Conservation (phyloP, 2,113 vertebrate species). For the Camelus bactrianus region DNA sequence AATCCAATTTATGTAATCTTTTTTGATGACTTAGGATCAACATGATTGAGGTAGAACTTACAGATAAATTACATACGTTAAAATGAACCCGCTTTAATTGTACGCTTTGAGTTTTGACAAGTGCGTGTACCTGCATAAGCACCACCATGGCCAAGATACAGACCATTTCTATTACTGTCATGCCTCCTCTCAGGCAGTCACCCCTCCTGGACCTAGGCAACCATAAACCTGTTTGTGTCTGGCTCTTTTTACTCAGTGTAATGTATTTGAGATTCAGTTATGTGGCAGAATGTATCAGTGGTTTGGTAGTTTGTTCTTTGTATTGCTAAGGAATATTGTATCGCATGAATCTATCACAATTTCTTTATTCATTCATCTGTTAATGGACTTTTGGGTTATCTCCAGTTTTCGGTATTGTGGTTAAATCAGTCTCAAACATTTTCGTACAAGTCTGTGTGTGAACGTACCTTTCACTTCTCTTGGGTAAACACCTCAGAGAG, state of each 20-base stretch:
- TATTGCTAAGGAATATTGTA: background rate
- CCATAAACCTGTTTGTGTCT: background rate
- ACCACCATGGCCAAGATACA: background rate
- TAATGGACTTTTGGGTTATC: background rate
- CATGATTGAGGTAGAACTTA: background rate
- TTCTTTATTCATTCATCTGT: background rate
- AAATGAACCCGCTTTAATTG: background rate
- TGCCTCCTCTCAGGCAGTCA: background rate
- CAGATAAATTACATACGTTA: background rate
- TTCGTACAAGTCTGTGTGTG: background rate
- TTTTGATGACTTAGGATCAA: background rate
- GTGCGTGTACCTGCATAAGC: background rate
- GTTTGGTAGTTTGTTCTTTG: background rate
- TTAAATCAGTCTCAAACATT: background rate
- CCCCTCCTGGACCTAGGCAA: background rate
- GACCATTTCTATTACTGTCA: background rate
- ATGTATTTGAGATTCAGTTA: background rate
- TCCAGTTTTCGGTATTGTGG: background rate
- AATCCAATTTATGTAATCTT: background rate
- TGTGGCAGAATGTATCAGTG: background rate
- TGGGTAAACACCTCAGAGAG: background rate
- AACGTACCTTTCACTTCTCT: background rate
- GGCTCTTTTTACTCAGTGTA: background rate
- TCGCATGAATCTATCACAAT: background rate
- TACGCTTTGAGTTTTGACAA: background rate